phyloP scores from a whole-genome alignment of 2,797 vertebrate species.

The Petrocephalus schoutedeni region DNA sequence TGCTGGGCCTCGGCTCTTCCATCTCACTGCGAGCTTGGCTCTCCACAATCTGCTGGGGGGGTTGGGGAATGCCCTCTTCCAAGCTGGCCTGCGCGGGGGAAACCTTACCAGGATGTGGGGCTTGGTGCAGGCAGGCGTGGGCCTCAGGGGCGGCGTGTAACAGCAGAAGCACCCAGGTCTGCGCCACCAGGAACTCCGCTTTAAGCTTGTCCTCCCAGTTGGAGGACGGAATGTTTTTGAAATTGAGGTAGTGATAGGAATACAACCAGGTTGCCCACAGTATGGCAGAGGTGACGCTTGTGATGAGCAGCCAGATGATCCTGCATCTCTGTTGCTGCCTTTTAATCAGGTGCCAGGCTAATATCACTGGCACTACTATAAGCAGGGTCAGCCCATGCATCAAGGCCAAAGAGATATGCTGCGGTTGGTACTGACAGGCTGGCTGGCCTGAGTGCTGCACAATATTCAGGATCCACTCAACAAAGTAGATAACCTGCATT shows the following conservation, averaged over 20 bases:
- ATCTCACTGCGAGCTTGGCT: slow-evolving; percentile 86
- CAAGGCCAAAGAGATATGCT: slow-evolving; percentile 78
- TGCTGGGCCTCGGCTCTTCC: slow-evolving; percentile 66
- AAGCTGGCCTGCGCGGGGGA: slow-evolving; percentile 90
- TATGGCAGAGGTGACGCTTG: slow-evolving; percentile 76
- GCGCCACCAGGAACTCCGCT: slow-evolving; percentile 82
- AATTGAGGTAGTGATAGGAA: slow-evolving; percentile 84
- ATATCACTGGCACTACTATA: slow-evolving; percentile 52
- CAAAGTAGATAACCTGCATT: slow-evolving; percentile 86
- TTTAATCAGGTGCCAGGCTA: slow-evolving; percentile 77
- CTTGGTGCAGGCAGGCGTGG: slow-evolving; percentile 72
- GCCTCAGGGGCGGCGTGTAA: slow-evolving; percentile 56
- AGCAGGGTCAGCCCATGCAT: slow-evolving; percentile 73
- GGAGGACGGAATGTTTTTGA: slow-evolving; percentile 64
- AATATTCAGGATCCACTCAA: slow-evolving; percentile 86
- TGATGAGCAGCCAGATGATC: slow-evolving; percentile 76
- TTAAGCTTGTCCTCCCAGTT: slow-evolving; percentile 82
- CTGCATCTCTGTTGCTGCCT: slow-evolving; percentile 58
- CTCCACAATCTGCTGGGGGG: slow-evolving; percentile 86
- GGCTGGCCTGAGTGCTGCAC: slow-evolving; percentile 75
- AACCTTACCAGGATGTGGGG: slow-evolving; percentile 89
- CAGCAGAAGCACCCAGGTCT: slow-evolving; percentile 88
- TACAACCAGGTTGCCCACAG: slow-evolving; percentile 91
- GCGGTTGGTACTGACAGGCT: slow-evolving; percentile 56
- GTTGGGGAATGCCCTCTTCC: slow-evolving; percentile 86